Evolutionary conservation across 2,797 vertebrate genomes (phyloP).

Genomic region (Sciaenops ocellatus): DNA sequence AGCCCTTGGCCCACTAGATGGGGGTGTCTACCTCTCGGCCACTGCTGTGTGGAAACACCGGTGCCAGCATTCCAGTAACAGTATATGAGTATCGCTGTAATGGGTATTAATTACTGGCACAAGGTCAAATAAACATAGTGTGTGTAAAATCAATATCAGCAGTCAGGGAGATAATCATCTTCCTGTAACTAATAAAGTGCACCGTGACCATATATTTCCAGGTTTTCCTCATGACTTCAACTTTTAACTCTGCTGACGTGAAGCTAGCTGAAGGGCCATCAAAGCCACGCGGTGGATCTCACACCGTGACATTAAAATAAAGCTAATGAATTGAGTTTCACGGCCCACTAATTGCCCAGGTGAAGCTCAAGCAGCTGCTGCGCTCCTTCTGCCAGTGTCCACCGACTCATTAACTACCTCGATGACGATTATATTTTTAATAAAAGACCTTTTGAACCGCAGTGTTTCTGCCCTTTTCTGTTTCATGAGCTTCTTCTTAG

Average conservation of each 20-base stretch:
- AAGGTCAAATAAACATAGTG: slow-evolving; percentile 30
- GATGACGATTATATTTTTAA: background rate
- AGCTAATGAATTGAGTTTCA: slow-evolving; percentile 46
- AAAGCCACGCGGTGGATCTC: slow-evolving; percentile 26
- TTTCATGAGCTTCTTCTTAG: background rate
- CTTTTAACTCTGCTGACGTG: background rate
- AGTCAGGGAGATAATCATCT: slow-evolving; percentile 1
- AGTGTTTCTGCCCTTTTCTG: background rate
- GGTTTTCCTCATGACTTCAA: background rate
- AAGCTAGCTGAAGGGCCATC: background rate
- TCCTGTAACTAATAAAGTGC: background rate
- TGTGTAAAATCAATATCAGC: slow-evolving; percentile 25
- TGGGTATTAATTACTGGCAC: background rate
- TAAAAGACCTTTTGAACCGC: background rate
- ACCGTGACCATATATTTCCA: background rate
- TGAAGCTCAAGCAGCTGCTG: slow-evolving; percentile 23
- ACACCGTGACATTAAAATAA: slow-evolving; percentile 42
- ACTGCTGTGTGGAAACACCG: background rate
- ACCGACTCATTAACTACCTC: slow-evolving; percentile 37
- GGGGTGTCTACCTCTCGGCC: slow-evolving; percentile 46
- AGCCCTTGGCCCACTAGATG: slow-evolving; percentile 63
- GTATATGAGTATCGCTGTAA: background rate
- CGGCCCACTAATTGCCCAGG: slow-evolving; percentile 36
- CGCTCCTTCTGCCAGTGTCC: slow-evolving; percentile 18
- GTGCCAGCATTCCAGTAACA: background rate